Evolutionary conservation across 2,888 invertebrate species (phyloP).

Genomic region (Fragum fragum): DNA sequence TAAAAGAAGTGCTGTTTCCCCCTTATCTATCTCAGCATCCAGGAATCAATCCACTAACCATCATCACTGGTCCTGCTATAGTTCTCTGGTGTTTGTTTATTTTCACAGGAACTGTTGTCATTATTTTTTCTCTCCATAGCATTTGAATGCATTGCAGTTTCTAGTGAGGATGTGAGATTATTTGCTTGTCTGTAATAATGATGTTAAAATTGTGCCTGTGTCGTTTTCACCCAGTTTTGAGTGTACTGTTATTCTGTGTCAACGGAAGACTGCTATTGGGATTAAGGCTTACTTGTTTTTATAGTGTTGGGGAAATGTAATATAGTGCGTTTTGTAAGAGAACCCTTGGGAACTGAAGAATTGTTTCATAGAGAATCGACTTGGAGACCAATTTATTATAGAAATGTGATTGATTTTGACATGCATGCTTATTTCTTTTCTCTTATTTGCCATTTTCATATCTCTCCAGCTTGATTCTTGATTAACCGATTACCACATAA

Average conservation of each 20-base stretch:
- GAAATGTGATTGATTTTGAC: slow-evolving; percentile 19
- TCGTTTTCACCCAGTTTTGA: slow-evolving; percentile 5
- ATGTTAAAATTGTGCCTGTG: background rate
- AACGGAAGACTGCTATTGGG: background rate
- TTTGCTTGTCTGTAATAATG: background rate
- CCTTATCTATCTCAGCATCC: too few relatives aligned
- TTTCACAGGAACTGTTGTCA: too few relatives aligned
- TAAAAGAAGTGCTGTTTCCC: background rate
- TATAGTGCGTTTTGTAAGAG: slow-evolving; percentile 17
- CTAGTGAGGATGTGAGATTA: background rate
- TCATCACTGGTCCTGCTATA: too few relatives aligned
- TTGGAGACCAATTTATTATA: slow-evolving; percentile 20
- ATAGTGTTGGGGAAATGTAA: slow-evolving; percentile 6
- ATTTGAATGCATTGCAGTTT: background rate
- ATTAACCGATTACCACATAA: too few relatives aligned
- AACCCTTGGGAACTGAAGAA: slow-evolving; percentile 19
- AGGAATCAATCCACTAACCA: too few relatives aligned
- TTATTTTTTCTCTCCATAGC: too few relatives aligned
- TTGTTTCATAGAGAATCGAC: slow-evolving; percentile 2
- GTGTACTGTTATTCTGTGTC: background rate
- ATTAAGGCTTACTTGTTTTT: slow-evolving; percentile 2
- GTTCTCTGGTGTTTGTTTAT: too few relatives aligned
- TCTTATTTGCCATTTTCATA: background rate
- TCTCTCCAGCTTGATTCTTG: too few relatives aligned
- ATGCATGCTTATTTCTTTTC: background rate